phyloP scores from a whole-genome alignment of 2,888 invertebrate species.

The Candidula unifasciata region DNA sequence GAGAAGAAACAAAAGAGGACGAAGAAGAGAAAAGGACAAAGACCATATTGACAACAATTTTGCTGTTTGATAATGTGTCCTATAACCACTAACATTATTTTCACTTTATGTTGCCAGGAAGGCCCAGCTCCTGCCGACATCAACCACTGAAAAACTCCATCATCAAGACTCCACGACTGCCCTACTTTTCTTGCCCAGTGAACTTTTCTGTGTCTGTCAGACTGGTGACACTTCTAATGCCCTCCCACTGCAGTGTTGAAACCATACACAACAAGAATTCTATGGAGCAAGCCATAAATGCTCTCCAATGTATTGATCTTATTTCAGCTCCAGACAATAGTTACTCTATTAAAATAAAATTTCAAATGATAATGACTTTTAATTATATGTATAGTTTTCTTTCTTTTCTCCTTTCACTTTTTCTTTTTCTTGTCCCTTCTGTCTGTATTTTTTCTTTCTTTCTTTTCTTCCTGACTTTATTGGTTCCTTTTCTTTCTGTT shows the following conservation, averaged over 20 bases:
- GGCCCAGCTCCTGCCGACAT: conserved; percentile 3
- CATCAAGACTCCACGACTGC: not conserved
- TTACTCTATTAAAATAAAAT: too few relatives aligned
- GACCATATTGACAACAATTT: not conserved
- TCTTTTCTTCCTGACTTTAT: not conserved
- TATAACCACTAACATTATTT: not conserved
- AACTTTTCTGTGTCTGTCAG: too few relatives aligned
- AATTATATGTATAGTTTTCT: too few relatives aligned
- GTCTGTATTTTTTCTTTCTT: not conserved
- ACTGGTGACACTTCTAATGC: too few relatives aligned
- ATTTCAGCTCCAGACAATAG: too few relatives aligned
- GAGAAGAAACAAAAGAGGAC: not conserved
- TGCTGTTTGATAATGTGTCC: not conserved
- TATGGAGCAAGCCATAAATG: too few relatives aligned
- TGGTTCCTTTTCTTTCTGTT: not conserved
- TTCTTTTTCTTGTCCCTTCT: not conserved
- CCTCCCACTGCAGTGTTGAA: too few relatives aligned
- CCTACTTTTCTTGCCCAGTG: not conserved
- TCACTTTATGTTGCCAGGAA: not conserved
- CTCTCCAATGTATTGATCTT: too few relatives aligned
- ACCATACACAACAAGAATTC: too few relatives aligned
- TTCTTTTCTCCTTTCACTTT: not conserved
- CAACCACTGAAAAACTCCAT: not conserved
- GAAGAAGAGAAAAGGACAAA: not conserved
- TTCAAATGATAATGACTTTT: too few relatives aligned